Evolutionary conservation across 2,113 vertebrate genomes (phyloP).

Genomic region (Sebastes schlegelii): DNA sequence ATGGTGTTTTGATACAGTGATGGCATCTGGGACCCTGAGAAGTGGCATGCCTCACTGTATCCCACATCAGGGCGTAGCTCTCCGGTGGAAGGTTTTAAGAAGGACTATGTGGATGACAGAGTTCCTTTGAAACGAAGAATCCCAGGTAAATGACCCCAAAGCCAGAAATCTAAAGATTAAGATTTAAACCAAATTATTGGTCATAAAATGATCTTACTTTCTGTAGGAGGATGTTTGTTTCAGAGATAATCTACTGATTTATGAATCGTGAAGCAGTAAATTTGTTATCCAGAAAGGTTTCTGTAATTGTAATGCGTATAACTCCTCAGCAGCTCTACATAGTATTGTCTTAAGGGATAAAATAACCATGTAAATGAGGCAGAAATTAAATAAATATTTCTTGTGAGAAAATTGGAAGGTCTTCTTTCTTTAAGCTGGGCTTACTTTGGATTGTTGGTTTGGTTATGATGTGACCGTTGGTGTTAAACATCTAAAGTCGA

Average conservation of each 20-base stretch:
- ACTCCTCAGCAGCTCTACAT: neutral
- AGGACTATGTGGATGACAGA: slow-evolving; percentile 91
- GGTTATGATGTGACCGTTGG: neutral
- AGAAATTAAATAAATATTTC: neutral
- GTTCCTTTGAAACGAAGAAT: slow-evolving; percentile 92
- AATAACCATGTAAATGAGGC: neutral
- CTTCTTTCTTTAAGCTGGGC: neutral
- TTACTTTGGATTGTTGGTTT: neutral
- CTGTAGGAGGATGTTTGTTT: neutral
- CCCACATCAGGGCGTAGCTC: slow-evolving; percentile 92
- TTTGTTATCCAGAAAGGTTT: neutral
- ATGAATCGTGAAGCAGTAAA: neutral
- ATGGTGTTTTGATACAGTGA: slow-evolving; percentile 83
- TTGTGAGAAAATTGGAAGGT: neutral
- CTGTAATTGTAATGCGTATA: neutral
- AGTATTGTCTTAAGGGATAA: neutral
- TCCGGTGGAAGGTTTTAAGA: slow-evolving; percentile 92
- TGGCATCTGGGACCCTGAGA: slow-evolving; percentile 98
- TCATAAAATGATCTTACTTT: neutral
- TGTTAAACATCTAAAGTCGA: neutral
- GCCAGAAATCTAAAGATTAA: neutral
- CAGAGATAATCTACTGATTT: neutral
- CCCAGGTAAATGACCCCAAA: slow-evolving; percentile 84
- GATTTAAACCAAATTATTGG: neutral
- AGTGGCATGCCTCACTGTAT: slow-evolving; percentile 98